A percentile compares a stretch with the other conserved stretches of the same genome.
Conservation (phyloP, 2,888 invertebrate species). For the Ormyrus labotus region DNA sequence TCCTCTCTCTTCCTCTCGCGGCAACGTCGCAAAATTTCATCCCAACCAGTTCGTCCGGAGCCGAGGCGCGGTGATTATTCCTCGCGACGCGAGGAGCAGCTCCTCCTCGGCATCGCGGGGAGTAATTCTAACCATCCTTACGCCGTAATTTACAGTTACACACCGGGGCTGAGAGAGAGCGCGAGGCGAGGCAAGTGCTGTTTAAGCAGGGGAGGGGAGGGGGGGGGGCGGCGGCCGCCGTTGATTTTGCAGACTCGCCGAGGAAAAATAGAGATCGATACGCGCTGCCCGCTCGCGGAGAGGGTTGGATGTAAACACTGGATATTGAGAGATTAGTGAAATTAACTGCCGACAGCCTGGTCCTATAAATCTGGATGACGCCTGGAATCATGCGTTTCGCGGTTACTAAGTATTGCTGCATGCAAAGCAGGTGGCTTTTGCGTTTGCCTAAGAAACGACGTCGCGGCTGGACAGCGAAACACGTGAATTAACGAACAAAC, state of each 20-base stretch:
- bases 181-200: no score
- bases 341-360: neutral
- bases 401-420: no score
- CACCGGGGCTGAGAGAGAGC: no score
- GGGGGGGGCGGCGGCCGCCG: neutral
- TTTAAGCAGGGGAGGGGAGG: no score
- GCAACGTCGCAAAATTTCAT: conserved; percentile 32
- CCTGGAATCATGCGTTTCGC: no score
- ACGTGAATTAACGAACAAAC: no score
- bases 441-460: no score
- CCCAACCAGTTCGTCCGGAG: conserved; percentile 19
- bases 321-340: neutral
- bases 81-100: neutral
- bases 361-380: no score
- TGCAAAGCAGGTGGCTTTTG: no score
- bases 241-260: no score
- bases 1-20: neutral
- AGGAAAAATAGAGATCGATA: neutral
- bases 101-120: no score
- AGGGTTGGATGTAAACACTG: neutral
- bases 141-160: conserved; percentile 38
- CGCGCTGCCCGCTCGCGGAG: neutral
- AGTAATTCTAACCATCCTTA: conserved; percentile 26
- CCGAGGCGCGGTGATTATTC: conserved; percentile 35
- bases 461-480: no score